Base-by-base conservation (phyloP, 1,140 invertebrate species). In the Drosophila tropicalis region DNA sequence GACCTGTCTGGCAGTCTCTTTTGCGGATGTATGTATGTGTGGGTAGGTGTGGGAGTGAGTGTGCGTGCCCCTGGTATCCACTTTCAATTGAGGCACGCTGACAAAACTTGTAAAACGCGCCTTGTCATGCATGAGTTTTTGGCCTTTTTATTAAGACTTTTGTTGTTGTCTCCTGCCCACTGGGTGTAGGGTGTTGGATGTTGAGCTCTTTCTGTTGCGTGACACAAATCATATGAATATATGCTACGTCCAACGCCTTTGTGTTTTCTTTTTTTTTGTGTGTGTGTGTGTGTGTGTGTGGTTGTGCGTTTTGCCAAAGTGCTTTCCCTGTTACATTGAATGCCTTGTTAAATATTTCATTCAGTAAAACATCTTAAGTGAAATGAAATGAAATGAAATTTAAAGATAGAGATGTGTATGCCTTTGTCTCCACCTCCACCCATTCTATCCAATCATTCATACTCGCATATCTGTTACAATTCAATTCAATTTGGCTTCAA, bases 401-500 rank as follows among this genome's bases (percentile, higher is more conserved):
- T 69, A 75, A 76, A 64, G 65, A 69, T 36, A 54, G 58, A 64
- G 32, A 40, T 67, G 62, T 57, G 6, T 25, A 62, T 44, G 60
- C 34, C 34, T 2, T 29, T 29, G 10, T 9, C 15, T 36, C 9
- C 22, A 41, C 6, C 44, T 5, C 60, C 25, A 19, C 39, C 5
- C 17, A 57, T 13, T 1, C 9, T 54, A 47, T n/a, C 44, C 44
- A 51, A 51, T 51, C 17, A 51, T 22, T 51, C 44, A 47, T 15
- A 47, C 15, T 9, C 2, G 15, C 6, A 10, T 63, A 58, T 66
- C 12, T 65, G 36, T 51, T 69, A 70, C 84, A 72, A 89, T 83
- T 86, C 84, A 72, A 89, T 83, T 86, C 74, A 83, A 86, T 83
- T 87, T 79, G 54, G 62, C 71, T 87, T 68, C 79, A 83, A 86